Conservation (phyloP, 2,888 invertebrate species). For the Acheta domesticus region DNA sequence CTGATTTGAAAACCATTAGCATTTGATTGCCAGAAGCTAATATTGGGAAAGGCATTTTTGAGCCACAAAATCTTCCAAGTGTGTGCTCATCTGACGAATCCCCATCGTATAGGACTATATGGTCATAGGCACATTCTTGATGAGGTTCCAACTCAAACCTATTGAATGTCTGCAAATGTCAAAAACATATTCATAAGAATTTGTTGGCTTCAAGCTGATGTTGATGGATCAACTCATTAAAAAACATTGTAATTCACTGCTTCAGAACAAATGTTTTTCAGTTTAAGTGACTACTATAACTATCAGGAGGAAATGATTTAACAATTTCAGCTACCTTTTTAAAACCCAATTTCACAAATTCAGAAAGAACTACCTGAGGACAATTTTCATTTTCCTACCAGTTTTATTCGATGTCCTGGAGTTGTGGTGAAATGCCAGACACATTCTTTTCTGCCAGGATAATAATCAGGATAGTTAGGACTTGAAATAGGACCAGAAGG, state of each 20-base stretch:
- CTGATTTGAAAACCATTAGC: constrained; percentile 94
- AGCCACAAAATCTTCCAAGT: constrained; percentile 89
- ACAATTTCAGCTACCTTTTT: no score
- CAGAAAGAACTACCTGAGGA: no score
- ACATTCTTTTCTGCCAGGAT: constrained; percentile 88
- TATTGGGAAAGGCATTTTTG: constrained; percentile 83
- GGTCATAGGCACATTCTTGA: constrained; percentile 95
- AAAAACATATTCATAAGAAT: not conserved
- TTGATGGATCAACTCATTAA: no score
- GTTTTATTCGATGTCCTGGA: constrained; percentile 91
- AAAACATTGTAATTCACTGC: no score
- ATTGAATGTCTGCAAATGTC: constrained; percentile 62
- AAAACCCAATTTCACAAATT: no score
- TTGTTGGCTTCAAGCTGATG: no score
- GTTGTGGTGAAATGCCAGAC: constrained; percentile 97
- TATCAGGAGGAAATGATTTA: no score
- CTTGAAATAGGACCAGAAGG: constrained; percentile 82
- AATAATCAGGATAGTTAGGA: constrained; percentile 86
- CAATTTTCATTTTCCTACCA: constrained; percentile 51
- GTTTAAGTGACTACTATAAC: no score
- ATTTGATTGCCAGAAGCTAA: constrained; percentile 84
- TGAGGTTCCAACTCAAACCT: constrained; percentile 96
- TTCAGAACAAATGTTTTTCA: no score
- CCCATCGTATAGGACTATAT: constrained; percentile 91
- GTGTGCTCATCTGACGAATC: constrained; percentile 78